Percentiles rank a stretch among this genome's conserved stretches.
Evolutionary conservation across 1,140 invertebrate genomes (phyloP).

Genomic region (Drosophila parvula): DNA sequence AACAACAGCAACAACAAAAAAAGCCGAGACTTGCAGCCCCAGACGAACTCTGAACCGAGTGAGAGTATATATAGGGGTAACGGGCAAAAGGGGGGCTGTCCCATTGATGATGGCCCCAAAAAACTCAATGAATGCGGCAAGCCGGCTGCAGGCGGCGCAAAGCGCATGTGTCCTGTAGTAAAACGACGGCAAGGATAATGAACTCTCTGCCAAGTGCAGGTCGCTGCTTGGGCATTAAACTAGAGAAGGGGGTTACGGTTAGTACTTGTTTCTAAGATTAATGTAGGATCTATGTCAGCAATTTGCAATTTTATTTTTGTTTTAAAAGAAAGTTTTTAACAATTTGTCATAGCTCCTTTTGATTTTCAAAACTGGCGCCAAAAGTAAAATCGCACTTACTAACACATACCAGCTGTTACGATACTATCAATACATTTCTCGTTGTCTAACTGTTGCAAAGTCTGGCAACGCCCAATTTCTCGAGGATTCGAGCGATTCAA

Average conservation of each 20-base stretch:
- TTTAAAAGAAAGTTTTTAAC: not conserved
- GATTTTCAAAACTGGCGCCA: not conserved
- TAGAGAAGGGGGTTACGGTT: not conserved
- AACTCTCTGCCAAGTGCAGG: conserved; percentile 27
- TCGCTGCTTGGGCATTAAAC: not conserved
- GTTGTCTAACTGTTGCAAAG: too few relatives aligned
- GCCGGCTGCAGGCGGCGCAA: conserved; percentile 38
- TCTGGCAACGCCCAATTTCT: too few relatives aligned
- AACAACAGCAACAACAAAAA: not conserved
- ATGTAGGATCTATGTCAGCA: too few relatives aligned
- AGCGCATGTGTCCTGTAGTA: conserved; percentile 59
- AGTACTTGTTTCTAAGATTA: not conserved
- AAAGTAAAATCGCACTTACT: too few relatives aligned
- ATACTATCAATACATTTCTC: too few relatives aligned
- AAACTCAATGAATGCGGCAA: conserved; percentile 53
- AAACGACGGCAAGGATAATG: conserved; percentile 49
- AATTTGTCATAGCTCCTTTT: too few relatives aligned
- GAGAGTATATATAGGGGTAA: not conserved
- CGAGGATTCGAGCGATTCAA: too few relatives aligned
- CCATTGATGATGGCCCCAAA: conserved; percentile 67
- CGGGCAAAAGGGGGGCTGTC: conserved; percentile 4
- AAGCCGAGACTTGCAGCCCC: conserved; percentile 34
- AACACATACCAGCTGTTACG: not conserved
- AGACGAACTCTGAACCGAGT: conserved; percentile 45
- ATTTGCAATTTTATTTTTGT: too few relatives aligned